phyloP scores from a whole-genome alignment of 2,113 vertebrate species.

The Ceyx margarethae region DNA sequence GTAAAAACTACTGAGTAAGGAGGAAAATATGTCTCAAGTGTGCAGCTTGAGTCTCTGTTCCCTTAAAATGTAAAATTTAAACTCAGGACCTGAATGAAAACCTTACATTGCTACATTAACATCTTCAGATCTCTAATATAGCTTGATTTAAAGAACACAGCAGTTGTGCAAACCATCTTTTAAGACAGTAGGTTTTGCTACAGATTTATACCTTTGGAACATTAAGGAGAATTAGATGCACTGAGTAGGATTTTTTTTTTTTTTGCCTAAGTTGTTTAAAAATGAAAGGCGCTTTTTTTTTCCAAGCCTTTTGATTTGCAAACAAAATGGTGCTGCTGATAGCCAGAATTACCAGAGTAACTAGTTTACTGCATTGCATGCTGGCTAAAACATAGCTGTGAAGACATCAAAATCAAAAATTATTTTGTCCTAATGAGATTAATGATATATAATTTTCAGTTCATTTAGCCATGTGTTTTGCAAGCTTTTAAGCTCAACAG shows the following conservation, averaged over 20 bases:
- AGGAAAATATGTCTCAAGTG: background rate
- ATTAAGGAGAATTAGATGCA: background rate
- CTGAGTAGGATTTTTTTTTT: background rate
- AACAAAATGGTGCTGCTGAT: conserved; percentile 25
- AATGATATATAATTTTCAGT: conserved; percentile 29
- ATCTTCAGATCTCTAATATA: background rate
- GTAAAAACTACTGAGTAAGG: background rate
- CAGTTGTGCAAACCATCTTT: background rate
- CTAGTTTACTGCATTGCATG: background rate
- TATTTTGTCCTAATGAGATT: background rate
- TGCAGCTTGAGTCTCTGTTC: background rate
- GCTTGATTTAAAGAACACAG: background rate
- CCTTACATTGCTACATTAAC: background rate
- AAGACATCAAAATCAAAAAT: background rate
- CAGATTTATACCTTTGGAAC: background rate
- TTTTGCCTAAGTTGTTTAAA: background rate
- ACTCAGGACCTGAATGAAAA: conserved; percentile 1
- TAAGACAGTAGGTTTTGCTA: background rate
- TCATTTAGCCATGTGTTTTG: conserved; percentile 15
- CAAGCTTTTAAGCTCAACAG: conserved; percentile 12
- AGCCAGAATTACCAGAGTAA: background rate
- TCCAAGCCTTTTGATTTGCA: conserved; percentile 12
- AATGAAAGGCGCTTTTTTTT: background rate
- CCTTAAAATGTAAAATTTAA: conserved; percentile 4
- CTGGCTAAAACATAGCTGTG: background rate